These are phyloP conservation scores for Mesorhabditis belari DNA, from an alignment of 2,888 invertebrate genomes.

Conservation along the genomic window DNA sequence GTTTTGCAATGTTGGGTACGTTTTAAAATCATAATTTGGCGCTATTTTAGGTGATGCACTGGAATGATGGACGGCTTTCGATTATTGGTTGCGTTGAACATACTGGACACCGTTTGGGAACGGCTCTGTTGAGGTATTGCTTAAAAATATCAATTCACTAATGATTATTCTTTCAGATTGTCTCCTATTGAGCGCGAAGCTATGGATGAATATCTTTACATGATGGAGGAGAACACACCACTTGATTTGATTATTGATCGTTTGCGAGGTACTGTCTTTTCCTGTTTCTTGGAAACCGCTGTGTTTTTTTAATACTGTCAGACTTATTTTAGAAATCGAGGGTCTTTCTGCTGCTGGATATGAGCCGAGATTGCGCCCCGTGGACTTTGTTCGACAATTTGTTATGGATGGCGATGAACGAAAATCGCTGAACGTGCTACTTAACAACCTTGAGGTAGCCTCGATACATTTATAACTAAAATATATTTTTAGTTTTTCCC, in stretches of 20 bases:
- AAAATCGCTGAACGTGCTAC: constrained; percentile 3
- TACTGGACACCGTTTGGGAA: constrained; percentile 35
- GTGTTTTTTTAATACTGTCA: neutral
- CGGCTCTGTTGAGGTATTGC: constrained; percentile 16
- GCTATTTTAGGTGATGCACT: constrained; percentile 10
- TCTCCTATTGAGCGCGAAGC: neutral
- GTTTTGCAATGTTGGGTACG: no score
- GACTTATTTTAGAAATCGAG: constrained; percentile 7
- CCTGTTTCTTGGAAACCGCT: no score
- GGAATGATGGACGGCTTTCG: constrained; percentile 13
- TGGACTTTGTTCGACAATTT: constrained; percentile 1
- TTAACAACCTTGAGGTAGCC: constrained; percentile 1
- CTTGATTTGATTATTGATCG: constrained; percentile 12
- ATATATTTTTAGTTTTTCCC: neutral
- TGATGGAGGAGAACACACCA: constrained; percentile 7
- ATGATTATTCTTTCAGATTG: no score
- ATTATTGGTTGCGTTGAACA: constrained; percentile 35
- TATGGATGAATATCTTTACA: constrained; percentile 16
- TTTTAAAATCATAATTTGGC: neutral
- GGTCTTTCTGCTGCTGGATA: constrained; percentile 13
- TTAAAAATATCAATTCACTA: no score
- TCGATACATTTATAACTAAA: neutral
- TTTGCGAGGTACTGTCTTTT: constrained; percentile 5
- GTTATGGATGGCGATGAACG: constrained; percentile 7
- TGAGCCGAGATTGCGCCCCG: neutral